Base-by-base conservation (phyloP, 2,797 vertebrate genomes). In the Syngnathus rostellatus region DNA sequence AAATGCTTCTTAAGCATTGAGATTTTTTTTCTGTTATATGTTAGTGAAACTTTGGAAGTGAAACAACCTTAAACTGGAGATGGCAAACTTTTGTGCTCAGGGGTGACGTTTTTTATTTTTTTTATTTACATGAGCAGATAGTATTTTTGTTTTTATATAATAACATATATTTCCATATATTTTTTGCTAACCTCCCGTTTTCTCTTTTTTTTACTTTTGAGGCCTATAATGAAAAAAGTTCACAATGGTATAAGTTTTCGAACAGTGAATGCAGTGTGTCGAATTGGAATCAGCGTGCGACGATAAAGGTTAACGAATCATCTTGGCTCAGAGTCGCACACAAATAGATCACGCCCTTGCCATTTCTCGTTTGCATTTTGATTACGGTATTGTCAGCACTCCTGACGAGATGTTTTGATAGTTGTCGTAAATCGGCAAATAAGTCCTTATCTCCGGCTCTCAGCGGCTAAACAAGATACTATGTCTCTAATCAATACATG, bases 381-480 rank as follows among this genome's bases (percentile, higher is more conserved):
- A 92, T 91, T 91, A 86, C 85, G 80, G 88, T 76, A 89, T 88
- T 89, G 87, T 89, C 83, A 82, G 86, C 78, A 86, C 82, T 84
- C 84, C 79, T 84, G 12, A 84, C 80, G 74, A 86, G 88, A 89
- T 89, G 88, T 86, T 87, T 86, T 89, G 86, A 91, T 89, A 89
- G 87, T 86, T 82, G 83, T 90, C 81, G 79, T 87, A 88, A 91
- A 90, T 90, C 87, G 88, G 86, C 84, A 91, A 91, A 90, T 85
- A 89, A 86, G 84, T 85, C 83, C 85, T 91, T 92, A 90, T 91
- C 87, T 86, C 74, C 70, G 89, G 85, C 81, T 85, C 84, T 87
- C 89, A 88, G 85, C 78, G 81, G 76, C n/a, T 85, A 89, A 89
- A 86, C 62, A 69, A 75, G 72, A 63, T 68, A 62, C 73, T 78